These are phyloP conservation scores for Scolopax bukidnonensis DNA, from an alignment of 2,797 vertebrate genomes.

Conservation along the genomic window DNA sequence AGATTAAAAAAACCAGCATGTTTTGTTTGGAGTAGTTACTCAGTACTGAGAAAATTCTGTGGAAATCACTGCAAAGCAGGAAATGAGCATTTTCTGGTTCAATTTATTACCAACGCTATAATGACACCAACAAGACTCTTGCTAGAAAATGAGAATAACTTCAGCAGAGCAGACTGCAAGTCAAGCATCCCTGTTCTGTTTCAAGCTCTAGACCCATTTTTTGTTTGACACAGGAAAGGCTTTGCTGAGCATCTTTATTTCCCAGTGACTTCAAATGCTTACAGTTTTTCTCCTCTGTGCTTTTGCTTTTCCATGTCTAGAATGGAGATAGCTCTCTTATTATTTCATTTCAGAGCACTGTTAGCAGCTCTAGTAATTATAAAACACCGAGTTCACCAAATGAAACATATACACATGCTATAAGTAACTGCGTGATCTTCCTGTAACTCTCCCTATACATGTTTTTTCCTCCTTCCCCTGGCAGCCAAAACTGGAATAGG, in stretches of 20 bases:
- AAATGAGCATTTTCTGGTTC: not conserved
- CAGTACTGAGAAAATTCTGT: not conserved
- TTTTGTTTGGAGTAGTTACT: not conserved
- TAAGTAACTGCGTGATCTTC: not conserved
- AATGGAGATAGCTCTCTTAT: not conserved
- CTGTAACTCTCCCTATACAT: not conserved
- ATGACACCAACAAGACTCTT: not conserved
- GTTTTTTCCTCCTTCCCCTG: not conserved
- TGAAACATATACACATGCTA: not conserved
- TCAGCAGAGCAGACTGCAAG: not conserved
- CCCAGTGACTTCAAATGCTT: not conserved
- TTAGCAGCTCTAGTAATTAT: not conserved
- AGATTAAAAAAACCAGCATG: not conserved
- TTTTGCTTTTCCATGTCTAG: not conserved
- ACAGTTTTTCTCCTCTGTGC: not conserved
- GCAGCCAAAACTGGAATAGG: not conserved
- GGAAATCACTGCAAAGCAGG: not conserved
- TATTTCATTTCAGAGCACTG: not conserved
- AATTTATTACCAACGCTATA: not conserved
- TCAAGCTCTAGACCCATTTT: not conserved
- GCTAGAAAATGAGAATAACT: not conserved
- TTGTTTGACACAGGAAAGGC: not conserved
- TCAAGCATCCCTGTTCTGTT: not conserved
- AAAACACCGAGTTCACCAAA: not conserved
- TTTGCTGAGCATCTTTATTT: not conserved